Evolutionary conservation across 2,797 vertebrate genomes (phyloP), one percentile per base, ranked within the genome.

Genomic region (Neomorphus geoffroyi): DNA sequence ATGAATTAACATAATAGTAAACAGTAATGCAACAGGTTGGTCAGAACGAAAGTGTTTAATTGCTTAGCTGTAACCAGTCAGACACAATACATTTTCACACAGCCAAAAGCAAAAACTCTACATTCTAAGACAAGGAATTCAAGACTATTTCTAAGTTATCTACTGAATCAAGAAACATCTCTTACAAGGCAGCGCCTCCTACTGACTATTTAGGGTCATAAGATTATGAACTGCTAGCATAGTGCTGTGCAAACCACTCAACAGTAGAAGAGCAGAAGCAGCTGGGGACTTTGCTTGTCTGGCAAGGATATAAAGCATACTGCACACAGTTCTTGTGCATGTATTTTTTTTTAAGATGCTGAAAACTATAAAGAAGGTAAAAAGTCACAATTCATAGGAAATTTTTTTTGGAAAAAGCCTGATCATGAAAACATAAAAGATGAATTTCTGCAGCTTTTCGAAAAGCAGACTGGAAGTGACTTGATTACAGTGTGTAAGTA

Each of bases 391-490:
- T 6, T 80, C 21, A 84, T 0, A 39, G 62, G 27, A 74, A 91
- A 82, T 54, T 6, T 46, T 48, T 48, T 48, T 48, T 23, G 26
- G 67, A 64, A 81, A 66, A 93, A 54, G n/a, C 10, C 23, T 58
- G 26, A 86, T 50, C 8, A 3, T 46, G 24, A 54, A 84, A 91
- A 46, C 15, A 65, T 7, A 3, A 26, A 77, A 70, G n/a, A 91
- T 60, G 4, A 53, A 65, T 73, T 93, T 94, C 56, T 94, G 46
- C 35, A 79, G n/a, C n/a, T 91, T 88, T 91, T 41, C 86, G 78
- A 75, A 80, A 72, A 73, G 46, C 89, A 14, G 27, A 66, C 18
- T 69, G 18, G 54, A 80, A 22, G 11, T 62, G 65, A 60, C 54
- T 90, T 93, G 74, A 87, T 85, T 91, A 33, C 28, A 70, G 24